These are phyloP conservation scores for Crocodylus rhombifer DNA, from an alignment of 2,797 vertebrate species.

Conservation along the genomic window DNA sequence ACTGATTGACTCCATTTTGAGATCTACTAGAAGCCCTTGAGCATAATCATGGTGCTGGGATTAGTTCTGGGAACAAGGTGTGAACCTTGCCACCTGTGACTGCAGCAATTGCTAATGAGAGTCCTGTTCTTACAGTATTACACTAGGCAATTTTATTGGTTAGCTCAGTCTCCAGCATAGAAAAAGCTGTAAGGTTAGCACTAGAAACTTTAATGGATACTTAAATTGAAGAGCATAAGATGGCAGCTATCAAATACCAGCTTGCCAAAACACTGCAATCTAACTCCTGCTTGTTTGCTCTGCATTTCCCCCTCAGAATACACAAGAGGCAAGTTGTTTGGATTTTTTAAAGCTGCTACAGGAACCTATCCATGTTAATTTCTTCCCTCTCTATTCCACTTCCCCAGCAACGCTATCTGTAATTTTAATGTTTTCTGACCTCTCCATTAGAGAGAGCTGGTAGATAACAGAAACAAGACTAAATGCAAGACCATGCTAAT, in stretches of 20 bases:
- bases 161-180: background rate
- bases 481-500: too few species aligned
- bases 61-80: background rate
- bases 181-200: background rate
- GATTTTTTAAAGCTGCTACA: background rate
- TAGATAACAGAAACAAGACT: background rate
- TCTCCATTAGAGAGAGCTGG: background rate
- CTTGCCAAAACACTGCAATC: background rate
- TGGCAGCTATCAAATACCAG: background rate
- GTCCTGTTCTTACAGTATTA: fast-evolving
- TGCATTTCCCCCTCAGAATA: background rate
- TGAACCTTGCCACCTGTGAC: fast-evolving
- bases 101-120: background rate
- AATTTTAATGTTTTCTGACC: background rate
- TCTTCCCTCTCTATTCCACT: background rate
- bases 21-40: background rate
- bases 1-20: background rate
- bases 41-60: background rate
- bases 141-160: background rate
- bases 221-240: background rate
- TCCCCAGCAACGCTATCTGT: background rate
- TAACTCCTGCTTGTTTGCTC: background rate
- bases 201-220: background rate
- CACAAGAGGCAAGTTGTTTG: background rate
- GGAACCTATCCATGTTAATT: background rate